Evolutionary conservation across 2,113 vertebrate species (phyloP), one percentile per base, ranked within the genome.

Genomic region (Silurus glanis): DNA sequence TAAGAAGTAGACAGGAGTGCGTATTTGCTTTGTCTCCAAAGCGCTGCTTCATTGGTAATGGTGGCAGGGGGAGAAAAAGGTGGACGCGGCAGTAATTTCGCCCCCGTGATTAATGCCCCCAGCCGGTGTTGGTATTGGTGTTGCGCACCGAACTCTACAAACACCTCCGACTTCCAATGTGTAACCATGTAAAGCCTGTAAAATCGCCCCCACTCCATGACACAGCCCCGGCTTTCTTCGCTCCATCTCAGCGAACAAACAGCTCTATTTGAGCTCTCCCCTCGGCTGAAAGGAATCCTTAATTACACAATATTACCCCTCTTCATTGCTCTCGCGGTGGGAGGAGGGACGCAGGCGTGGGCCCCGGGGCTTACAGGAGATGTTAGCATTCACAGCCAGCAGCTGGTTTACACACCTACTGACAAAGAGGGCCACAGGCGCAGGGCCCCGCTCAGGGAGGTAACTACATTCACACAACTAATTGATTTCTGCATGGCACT

Each of bases 271-370:
- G 97, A 97, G 97, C 97, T 97, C 96, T 97, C 97, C 97, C 95
- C 96, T 96, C 91, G 96, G 95, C 96, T 99, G 97, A 98, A 99
- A 98, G 96, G 96, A 98, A 99, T 97, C 96, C 96, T 97, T 99
- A 99, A 99, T 99, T 99, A 97, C 97, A 97, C 96, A 99, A 98
- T 96, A 98, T 97, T 98, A 97, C 96, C 96, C 96, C 95, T 98
- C 97, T 97, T 97, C 97, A 96, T 96, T 91, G 96, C 96, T 94
- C 94, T 94, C 94, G 93, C 95, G 96, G 96, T 94, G 95, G 95
- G 93, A 80, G 83, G 95, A 61, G 78, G 94, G 92, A 88, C 0
- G 81, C 91, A 88, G 89, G 89, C 80, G 90, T 89, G 87, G 89
- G 90, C 85, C 87, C 89, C 81, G 89, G 90, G 92, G 90, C 83